These are phyloP conservation scores for Lepas anatifera DNA, from an alignment of 2,888 invertebrate species.

Conservation along the genomic window DNA sequence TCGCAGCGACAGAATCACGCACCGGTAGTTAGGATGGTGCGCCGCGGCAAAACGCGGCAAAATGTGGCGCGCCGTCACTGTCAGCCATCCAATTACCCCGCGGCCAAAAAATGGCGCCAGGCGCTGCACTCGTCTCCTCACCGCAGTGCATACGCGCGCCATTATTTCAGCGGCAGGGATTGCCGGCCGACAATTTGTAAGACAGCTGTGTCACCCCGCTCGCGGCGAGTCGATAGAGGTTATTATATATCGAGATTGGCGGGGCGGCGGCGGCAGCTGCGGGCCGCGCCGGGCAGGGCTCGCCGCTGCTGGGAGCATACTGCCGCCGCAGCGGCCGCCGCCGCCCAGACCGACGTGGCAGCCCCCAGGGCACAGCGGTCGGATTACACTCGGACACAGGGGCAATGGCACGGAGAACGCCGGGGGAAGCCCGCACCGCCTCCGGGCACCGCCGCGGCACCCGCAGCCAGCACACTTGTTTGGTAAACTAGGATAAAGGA, in stretches of 20 bases:
- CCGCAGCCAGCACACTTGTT: too few species aligned
- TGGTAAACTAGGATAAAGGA: too few species aligned
- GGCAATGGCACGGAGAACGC: too few species aligned
- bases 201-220: not conserved
- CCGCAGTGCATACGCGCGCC: not conserved
- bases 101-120: not conserved
- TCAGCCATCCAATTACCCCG: not conserved
- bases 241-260: constrained; percentile 12
- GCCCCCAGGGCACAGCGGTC: too few species aligned
- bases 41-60: not conserved
- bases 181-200: constrained; percentile 5
- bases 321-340: too few species aligned
- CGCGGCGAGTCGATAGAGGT: constrained; percentile 5
- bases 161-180: constrained; percentile 5
- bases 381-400: too few species aligned
- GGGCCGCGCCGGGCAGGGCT: not conserved
- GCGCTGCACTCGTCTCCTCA: not conserved
- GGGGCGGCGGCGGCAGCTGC: not conserved
- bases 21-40: not conserved
- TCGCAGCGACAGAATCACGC: not conserved
- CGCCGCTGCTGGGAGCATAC: too few species aligned
- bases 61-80: not conserved
- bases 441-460: too few species aligned
- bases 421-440: too few species aligned
- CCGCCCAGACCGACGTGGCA: too few species aligned